Base-by-base conservation (phyloP, 2,888 invertebrate genomes). In the Notodonta ziczac region DNA sequence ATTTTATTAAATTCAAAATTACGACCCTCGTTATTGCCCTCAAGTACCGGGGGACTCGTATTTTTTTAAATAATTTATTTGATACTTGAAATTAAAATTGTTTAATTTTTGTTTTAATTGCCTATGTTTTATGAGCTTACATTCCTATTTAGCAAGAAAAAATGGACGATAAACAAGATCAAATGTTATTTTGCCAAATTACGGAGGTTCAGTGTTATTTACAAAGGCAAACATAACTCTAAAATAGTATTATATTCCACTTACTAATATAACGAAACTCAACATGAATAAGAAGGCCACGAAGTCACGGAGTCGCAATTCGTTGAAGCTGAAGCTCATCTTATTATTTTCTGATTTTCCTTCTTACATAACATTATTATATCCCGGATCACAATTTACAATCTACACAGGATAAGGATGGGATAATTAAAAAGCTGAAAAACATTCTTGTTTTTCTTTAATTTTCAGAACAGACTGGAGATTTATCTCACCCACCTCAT, bases 1-100 rank as follows among this genome's bases (percentile, higher is more conserved):
- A 81, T 82, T 82, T 35, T 78, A 78, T 76, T 68, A 80, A 83
- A 80, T 79, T 75, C 63, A 69, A 76, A 79, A 76, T 77, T 73
- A 81, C 76, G 72, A 72, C 73, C 80, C 70, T 70, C 73, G 69
- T 77, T 78, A 76, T 72, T 70, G 70, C 70, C 67, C 73, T 70
- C 61, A 70, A 77, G 76, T 76, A 75, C 62, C 16, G 72, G 69
- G 65, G 67, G 66, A 24, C 10, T 66, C 74, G 70, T 80, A 79
- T n/a, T n/a, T n/a, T n/a, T n/a, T n/a, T 66, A 65, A 62, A 69
- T 72, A 46, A 55, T 40, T 59, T 46, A 68, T 53, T 59, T 54
- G 59, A 63, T 51, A 55, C 53, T 56, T 58, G 46, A 65, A 65
- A 62, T 59, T 61, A 44, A 61, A 59, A 61, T 52, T 60, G 59